Evolutionary conservation across 2,888 invertebrate genomes (phyloP), one percentile per base, ranked within the genome.

Genomic region (Neoaliturus tenellus): DNA sequence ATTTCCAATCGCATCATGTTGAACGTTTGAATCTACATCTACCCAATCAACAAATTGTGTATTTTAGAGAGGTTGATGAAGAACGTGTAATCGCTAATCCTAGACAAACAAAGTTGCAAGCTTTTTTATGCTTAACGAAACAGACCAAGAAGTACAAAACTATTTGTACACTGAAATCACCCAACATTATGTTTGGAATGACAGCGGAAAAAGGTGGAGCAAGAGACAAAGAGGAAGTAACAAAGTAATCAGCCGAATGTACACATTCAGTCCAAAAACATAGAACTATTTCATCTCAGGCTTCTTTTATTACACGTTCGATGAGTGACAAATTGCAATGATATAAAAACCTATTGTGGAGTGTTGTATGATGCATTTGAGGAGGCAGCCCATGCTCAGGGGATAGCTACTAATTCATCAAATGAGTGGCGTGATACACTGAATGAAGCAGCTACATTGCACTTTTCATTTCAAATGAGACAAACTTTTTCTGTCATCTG

Each of bases 361-460:
- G 25, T n/a, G n/a, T n/a, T n/a, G n/a, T n/a, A n/a, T n/a, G n/a
- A n/a, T n/a, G n/a, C n/a, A n/a, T n/a, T n/a, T n/a, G n/a, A n/a
- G n/a, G n/a, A n/a, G n/a, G n/a, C n/a, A n/a, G n/a, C n/a, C n/a
- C n/a, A n/a, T n/a, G n/a, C n/a, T n/a, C n/a, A n/a, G n/a, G n/a
- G n/a, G n/a, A n/a, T 39, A 35, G 35, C n/a, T 33, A 23, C 33
- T 39, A 35, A 62, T 41, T n/a, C n/a, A n/a, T 23, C 58, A 35
- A 62, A 81, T n/a, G 81, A 81, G 39, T 81, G 81, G 69, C 35
- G 31, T 51, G 69, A 81, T 14, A 33, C 39, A 20, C 35, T 81
- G n/a, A 10, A 17, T 20, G 81, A 81, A 39, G 81, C 67, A 35
- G 17, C n/a, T 12, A 35, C n/a, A n/a, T n/a, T n/a, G n/a, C n/a